Base-by-base conservation (phyloP, 1,140 invertebrate species). In the Drosophila mauritiana region DNA sequence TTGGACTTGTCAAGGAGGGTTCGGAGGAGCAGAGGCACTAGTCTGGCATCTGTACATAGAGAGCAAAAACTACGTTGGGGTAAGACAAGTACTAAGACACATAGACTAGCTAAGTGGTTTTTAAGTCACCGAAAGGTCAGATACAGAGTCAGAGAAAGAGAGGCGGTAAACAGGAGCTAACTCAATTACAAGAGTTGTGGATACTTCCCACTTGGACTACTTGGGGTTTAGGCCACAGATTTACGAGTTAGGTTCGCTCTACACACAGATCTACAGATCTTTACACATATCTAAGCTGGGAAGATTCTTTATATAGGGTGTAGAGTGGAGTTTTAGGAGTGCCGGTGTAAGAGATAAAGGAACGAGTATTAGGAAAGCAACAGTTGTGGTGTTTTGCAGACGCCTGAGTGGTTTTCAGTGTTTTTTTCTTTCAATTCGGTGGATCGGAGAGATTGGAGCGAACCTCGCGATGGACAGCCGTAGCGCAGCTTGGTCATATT, bases 401-500 rank as follows among this genome's bases (percentile, higher is more conserved):
- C 45, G 51, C 42, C 73, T 73, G 58, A 53, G 57, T 83, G 56
- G 42, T 43, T 25, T n/a, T 48, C 36, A 17, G 11, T 51, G 61
- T 0, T 27, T 11, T 11, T 11, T 36, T 11, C 2, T 45, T 63
- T 76, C 59, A 45, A 48, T 63, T 53, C 31, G n/a, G 57, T 68
- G 52, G 61, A 45, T 63, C 62, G 46, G 54, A 58, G 42, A 46
- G 46, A 62, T 51, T 69, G 74, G 42, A 78, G 74, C 90, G 90
- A 91, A 91, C 90, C 90, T 91, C 90, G 77, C 82, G 46, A 58
- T 31, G 78, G 78, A 73, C 90, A 91, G 78, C 88, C 83, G 73
- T 73, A 59, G 56, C 59, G 76, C 61, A 90, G 81, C 69, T 85
- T 91, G 34, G 90, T 91, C 55, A 91, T 82, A 77, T 90, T 91